These are phyloP conservation scores for Cabera pusaria DNA, from an alignment of 2,888 invertebrate species.

Conservation along the genomic window DNA sequence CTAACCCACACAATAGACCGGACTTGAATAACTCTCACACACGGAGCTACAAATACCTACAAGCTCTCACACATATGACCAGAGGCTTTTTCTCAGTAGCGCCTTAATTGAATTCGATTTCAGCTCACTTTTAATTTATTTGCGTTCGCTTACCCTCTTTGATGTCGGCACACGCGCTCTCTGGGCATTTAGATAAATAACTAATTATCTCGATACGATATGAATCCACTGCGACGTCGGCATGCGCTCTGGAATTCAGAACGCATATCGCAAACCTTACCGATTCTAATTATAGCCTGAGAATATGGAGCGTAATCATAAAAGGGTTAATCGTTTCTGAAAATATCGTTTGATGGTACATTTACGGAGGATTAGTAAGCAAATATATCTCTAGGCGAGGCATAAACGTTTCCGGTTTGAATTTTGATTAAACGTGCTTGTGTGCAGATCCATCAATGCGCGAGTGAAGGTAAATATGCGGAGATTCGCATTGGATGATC, in stretches of 20 bases:
- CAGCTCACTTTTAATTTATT: slow-evolving; percentile 75
- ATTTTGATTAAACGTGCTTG: slow-evolving; percentile 53
- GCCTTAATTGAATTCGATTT: slow-evolving; percentile 75
- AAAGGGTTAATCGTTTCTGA: slow-evolving; percentile 10
- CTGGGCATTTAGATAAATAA: slow-evolving; percentile 72
- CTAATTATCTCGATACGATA: slow-evolving; percentile 71
- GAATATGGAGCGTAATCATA: slow-evolving; percentile 20
- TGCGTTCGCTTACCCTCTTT: slow-evolving; percentile 65
- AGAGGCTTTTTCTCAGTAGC: slow-evolving; percentile 56
- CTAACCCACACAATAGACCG: slow-evolving; percentile 33
- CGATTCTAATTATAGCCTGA: slow-evolving; percentile 30
- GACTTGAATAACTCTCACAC: slow-evolving; percentile 33
- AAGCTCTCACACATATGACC: slow-evolving; percentile 36
- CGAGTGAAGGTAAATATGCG: slow-evolving; percentile 60
- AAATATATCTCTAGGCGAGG: slow-evolving; percentile 31
- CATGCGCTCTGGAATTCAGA: slow-evolving; percentile 49
- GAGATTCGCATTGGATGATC: slow-evolving; percentile 62
- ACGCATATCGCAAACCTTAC: slow-evolving; percentile 36
- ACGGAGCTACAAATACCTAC: slow-evolving; percentile 19
- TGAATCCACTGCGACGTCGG: slow-evolving; percentile 47
- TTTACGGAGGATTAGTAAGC: slow-evolving; percentile 30
- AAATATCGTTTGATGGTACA: slow-evolving; percentile 11
- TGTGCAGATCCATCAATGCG: slow-evolving; percentile 46
- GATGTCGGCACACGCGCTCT: slow-evolving; percentile 58
- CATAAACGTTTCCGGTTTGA: slow-evolving; percentile 38